Evolutionary conservation across 2,888 invertebrate species (phyloP).

Genomic region (Bombyx huttoni): DNA sequence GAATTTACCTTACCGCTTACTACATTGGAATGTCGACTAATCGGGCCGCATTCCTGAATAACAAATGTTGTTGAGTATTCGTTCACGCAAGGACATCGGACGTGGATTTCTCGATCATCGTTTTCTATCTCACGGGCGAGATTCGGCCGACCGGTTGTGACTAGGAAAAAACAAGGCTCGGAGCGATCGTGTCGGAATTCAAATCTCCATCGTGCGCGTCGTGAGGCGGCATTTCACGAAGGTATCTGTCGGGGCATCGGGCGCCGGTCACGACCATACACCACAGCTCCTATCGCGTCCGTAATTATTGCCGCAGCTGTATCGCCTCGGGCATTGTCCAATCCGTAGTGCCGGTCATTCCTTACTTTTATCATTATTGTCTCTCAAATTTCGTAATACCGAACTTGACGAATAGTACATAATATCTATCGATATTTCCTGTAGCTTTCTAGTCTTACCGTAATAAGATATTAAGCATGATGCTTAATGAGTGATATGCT

Average conservation of each 20-base stretch:
- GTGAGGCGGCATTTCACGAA: constrained; percentile 67
- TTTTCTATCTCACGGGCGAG: constrained; percentile 10
- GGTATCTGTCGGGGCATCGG: constrained; percentile 58
- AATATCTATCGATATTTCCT: background rate
- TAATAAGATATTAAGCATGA: constrained; percentile 49
- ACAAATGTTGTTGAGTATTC: constrained; percentile 45
- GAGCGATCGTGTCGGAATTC: constrained; percentile 52
- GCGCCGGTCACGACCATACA: constrained; percentile 61
- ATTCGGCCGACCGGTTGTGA: constrained; percentile 4
- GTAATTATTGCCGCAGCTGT: constrained; percentile 64
- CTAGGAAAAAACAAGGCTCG: constrained; percentile 24
- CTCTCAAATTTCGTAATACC: background rate
- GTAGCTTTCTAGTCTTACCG: constrained; percentile 33
- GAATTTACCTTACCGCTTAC: constrained; percentile 53
- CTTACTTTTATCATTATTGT: constrained; percentile 11
- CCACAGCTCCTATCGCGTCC: constrained; percentile 44
- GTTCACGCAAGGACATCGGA: constrained; percentile 47
- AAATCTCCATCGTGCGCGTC: constrained; percentile 43
- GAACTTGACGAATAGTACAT: background rate
- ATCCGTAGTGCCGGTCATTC: constrained; percentile 43
- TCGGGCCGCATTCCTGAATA: constrained; percentile 59
- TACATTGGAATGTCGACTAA: constrained; percentile 56
- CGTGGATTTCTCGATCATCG: constrained; percentile 19
- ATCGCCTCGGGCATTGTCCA: constrained; percentile 37
- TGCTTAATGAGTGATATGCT: constrained; percentile 45